These are phyloP conservation scores for Acholoe squamosa DNA, from an alignment of 2,888 invertebrate species.

Conservation along the genomic window DNA sequence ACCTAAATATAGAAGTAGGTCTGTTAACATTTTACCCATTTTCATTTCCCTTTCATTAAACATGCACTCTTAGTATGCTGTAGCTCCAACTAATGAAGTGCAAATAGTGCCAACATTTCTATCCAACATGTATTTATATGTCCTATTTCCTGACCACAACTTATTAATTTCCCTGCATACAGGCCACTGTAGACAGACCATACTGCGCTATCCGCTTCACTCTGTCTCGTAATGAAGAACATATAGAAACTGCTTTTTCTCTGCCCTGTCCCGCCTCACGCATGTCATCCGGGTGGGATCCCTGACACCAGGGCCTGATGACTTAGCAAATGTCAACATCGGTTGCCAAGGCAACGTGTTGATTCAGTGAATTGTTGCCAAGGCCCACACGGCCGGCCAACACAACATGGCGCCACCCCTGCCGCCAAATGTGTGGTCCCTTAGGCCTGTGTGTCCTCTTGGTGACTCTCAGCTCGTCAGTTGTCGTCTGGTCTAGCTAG, in stretches of 20 bases:
- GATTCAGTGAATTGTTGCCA: conserved; percentile 55
- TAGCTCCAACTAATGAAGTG: no score
- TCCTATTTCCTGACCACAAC: no score
- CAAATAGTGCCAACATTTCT: no score
- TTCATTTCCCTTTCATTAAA: no score
- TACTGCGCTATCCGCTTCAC: background rate
- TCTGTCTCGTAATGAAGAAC: background rate
- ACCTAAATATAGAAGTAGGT: no score
- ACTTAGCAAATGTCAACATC: conserved; percentile 36
- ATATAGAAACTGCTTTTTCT: background rate
- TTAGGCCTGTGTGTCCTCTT: background rate
- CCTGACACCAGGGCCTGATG: conserved; percentile 20
- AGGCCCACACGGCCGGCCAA: background rate
- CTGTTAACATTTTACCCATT: no score
- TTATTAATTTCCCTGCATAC: no score
- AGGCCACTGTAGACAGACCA: no score
- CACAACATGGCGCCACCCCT: background rate
- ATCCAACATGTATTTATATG: no score
- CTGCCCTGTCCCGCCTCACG: background rate
- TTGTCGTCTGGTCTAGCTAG: background rate
- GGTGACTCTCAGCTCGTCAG: background rate
- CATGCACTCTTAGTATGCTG: no score
- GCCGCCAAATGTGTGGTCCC: conserved; percentile 29
- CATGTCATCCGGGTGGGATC: background rate
- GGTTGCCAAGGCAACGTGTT: conserved; percentile 53